Evolutionary conservation across 2,113 vertebrate species (phyloP).

Genomic region (Mobula hypostoma): DNA sequence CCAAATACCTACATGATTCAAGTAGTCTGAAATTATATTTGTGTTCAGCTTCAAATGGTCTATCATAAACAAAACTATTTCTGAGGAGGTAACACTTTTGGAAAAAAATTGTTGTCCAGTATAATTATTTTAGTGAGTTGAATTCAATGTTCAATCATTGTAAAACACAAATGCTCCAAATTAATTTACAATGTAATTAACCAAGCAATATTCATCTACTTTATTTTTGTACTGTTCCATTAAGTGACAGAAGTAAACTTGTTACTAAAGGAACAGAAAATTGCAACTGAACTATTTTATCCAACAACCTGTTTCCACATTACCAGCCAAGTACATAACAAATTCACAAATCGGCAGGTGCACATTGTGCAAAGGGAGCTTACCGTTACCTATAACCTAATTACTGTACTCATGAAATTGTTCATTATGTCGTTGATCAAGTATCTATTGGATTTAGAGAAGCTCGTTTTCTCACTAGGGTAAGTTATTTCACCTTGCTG

Average conservation of each 20-base stretch:
- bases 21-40: too few species aligned
- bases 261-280: neutral
- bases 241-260: neutral
- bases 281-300: neutral
- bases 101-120: too few species aligned
- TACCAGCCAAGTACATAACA: neutral
- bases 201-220: neutral
- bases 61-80: too few species aligned
- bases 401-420: neutral
- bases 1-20: too few species aligned
- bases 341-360: neutral
- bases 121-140: neutral
- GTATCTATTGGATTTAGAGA: neutral
- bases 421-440: neutral
- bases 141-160: neutral
- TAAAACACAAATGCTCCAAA: conserved; percentile 5
- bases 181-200: neutral
- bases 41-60: too few species aligned
- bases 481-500: neutral
- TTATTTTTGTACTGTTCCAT: neutral
- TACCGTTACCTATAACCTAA: neutral
- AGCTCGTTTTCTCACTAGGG: neutral
- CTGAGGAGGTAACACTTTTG: too few species aligned
- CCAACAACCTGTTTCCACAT: neutral
- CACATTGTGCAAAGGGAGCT: neutral